phyloP scores from a whole-genome alignment of 2,113 vertebrate genomes.

The Empidonax alnorum region DNA sequence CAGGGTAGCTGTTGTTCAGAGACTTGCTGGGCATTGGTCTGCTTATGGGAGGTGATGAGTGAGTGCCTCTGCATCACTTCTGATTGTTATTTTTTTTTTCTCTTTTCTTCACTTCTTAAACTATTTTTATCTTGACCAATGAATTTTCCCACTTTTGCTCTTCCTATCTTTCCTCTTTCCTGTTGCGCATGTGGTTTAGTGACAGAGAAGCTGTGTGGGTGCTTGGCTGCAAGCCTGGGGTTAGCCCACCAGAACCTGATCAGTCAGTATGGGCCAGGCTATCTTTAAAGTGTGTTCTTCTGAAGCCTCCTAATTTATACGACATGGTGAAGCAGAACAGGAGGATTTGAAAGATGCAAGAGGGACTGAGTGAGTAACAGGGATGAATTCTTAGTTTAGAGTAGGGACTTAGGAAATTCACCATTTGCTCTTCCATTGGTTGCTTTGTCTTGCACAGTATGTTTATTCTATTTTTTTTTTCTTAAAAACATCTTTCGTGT shows the following conservation, averaged over 20 bases:
- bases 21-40: neutral
- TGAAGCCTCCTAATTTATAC: neutral
- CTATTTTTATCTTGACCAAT: neutral
- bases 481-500: neutral
- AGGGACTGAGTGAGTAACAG: neutral
- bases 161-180: neutral
- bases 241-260: neutral
- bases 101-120: neutral
- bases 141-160: rapidly evolving
- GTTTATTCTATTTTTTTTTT: neutral
- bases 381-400: neutral
- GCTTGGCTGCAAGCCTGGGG: neutral
- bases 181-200: neutral
- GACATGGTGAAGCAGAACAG: neutral
- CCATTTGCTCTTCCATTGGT: neutral
- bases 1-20: neutral
- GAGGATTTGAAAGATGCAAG: neutral
- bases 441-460: neutral
- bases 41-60: neutral
- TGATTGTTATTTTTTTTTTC: neutral
- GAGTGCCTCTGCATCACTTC: neutral
- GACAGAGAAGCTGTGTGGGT: neutral
- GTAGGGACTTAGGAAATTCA: neutral
- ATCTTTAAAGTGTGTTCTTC: neutral
- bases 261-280: neutral